Percentiles rank a stretch among this genome's conserved stretches.
These are phyloP conservation scores for Andricus grossulariae DNA, from an alignment of 1,140 invertebrate species.

Conservation along the genomic window DNA sequence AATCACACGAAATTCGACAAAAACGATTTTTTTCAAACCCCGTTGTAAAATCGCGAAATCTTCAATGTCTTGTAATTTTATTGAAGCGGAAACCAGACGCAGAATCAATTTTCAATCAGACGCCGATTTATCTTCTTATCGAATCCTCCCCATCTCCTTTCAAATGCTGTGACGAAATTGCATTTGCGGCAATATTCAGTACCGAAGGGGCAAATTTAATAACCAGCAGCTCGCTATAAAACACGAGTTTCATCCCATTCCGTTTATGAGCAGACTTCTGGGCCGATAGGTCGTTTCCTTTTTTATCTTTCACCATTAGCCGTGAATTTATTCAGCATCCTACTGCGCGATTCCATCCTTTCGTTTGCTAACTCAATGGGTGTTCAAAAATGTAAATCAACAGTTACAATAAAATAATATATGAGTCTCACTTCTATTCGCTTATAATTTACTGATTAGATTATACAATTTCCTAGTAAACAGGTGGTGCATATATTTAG, in stretches of 20 bases:
- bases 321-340: neutral
- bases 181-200: neutral
- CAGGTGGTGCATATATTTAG: no score
- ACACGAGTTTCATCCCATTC: neutral
- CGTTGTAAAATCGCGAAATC: neutral
- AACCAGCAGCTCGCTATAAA: neutral
- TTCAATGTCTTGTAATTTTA: neutral
- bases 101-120: neutral
- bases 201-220: neutral
- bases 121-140: neutral
- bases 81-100: neutral
- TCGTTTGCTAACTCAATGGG: neutral
- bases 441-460: neutral
- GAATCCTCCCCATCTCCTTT: neutral
- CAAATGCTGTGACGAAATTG: conserved; percentile 5
- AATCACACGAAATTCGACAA: no score
- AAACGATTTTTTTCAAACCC: no score
- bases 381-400: neutral
- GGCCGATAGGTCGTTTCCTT: neutral
- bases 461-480: neutral
- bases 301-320: conserved; percentile 17
- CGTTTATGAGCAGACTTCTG: neutral
- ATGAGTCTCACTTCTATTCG: neutral
- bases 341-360: neutral
- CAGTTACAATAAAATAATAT: neutral